Evolutionary conservation across 2,113 vertebrate genomes (phyloP).

Genomic region (Halcyon senegalensis): DNA sequence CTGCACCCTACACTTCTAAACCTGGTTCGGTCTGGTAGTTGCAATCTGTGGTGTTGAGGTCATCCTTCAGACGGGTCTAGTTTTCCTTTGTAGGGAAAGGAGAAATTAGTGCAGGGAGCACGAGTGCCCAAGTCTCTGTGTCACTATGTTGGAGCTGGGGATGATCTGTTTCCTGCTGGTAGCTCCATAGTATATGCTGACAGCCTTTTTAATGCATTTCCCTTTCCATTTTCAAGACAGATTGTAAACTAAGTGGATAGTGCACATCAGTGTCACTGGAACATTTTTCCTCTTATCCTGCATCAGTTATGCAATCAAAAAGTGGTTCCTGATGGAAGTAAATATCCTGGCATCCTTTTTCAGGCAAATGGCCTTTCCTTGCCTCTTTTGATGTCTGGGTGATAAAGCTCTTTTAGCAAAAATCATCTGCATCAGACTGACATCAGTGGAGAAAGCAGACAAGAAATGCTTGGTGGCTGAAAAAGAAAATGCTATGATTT

Average conservation of each 20-base stretch:
- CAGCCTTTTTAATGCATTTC: background rate
- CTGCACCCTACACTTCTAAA: background rate
- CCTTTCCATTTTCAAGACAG: background rate
- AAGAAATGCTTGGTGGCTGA: background rate
- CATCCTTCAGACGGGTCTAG: background rate
- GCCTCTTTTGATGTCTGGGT: conserved; percentile 27
- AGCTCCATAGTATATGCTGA: background rate
- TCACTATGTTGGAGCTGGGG: background rate
- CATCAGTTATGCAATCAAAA: conserved; percentile 43
- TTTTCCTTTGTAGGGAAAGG: background rate
- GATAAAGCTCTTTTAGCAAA: conserved; percentile 30
- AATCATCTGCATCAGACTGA: conserved; percentile 36
- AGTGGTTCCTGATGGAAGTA: conserved; percentile 35
- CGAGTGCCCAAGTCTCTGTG: background rate
- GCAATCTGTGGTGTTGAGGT: background rate
- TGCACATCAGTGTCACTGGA: background rate
- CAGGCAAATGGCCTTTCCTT: conserved; percentile 13
- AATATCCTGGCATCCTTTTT: conserved; percentile 27
- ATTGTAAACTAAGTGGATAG: conserved; percentile 16
- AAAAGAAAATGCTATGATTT: conserved; percentile 4
- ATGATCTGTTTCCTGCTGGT: background rate
- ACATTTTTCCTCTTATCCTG: conserved; percentile 1
- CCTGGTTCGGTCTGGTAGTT: background rate
- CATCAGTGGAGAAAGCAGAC: conserved; percentile 38
- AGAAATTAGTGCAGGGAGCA: background rate